Conservation (phyloP, 2,797 vertebrate species). For the Mus spretus region DNA sequence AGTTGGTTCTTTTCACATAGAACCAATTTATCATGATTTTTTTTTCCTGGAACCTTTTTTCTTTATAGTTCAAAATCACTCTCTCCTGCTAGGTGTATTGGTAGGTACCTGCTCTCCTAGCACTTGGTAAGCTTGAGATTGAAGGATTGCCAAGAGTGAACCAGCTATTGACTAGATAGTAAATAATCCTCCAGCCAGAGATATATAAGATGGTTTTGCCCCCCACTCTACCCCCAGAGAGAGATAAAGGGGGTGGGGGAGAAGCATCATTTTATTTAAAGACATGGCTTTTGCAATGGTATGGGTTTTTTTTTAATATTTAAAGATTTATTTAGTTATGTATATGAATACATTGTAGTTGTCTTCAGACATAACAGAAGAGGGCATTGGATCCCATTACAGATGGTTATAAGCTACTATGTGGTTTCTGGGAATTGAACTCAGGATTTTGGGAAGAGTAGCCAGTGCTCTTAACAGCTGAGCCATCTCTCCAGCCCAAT, state of each 20-base stretch:
- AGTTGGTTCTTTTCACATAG: slow-evolving; percentile 44
- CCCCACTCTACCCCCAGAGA: accelerated
- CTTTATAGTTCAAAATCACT: slow-evolving; percentile 37
- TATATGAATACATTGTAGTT: background rate
- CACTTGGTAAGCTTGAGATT: background rate
- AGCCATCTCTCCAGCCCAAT: background rate
- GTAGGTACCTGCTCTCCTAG: background rate
- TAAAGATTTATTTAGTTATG: background rate
- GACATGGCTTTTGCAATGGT: slow-evolving; percentile 48
- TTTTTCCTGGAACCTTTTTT: slow-evolving; percentile 39
- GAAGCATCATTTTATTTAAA: slow-evolving; percentile 24
- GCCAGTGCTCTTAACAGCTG: background rate
- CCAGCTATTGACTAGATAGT: background rate
- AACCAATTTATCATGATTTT: background rate
- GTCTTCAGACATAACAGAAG: background rate
- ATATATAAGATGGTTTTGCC: background rate
- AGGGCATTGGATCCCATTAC: background rate
- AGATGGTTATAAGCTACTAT: background rate
- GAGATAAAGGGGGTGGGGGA: background rate
- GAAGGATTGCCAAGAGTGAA: background rate
- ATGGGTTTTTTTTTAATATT: background rate
- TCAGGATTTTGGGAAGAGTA: background rate
- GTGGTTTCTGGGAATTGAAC: background rate
- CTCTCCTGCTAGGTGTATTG: background rate
- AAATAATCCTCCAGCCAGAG: background rate